Evolutionary conservation across 2,113 vertebrate species (phyloP).

Genomic region (Buteo buteo): DNA sequence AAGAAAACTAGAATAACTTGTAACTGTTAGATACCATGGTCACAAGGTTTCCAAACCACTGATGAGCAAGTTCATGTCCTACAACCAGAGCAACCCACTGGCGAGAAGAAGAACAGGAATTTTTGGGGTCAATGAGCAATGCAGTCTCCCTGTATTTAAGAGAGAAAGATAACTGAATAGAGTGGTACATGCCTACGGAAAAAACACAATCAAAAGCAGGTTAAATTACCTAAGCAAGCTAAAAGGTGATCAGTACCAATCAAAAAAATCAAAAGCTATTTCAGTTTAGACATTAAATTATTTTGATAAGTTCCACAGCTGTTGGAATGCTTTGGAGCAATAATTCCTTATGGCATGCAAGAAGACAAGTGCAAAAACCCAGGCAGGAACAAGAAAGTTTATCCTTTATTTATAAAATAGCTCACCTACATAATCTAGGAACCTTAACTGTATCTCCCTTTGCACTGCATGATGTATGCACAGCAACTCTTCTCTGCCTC

Average conservation of each 20-base stretch:
- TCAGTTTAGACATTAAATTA: not conserved
- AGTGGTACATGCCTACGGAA: not conserved
- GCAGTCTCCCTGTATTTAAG: conserved; percentile 87
- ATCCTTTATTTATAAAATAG: not conserved
- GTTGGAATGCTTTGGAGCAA: not conserved
- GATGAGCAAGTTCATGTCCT: conserved; percentile 96
- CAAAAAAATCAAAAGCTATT: not conserved
- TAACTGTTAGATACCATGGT: conserved; percentile 89
- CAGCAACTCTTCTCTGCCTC: not conserved
- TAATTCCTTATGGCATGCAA: not conserved
- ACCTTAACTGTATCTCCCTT: not conserved
- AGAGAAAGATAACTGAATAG: not conserved
- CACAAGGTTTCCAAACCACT: conserved; percentile 99
- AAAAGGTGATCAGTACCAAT: not conserved
- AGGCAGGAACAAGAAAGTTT: not conserved
- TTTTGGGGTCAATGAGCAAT: conserved; percentile 94
- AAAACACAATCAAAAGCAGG: not conserved
- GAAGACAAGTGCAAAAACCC: not conserved
- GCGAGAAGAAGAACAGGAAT: conserved; percentile 95
- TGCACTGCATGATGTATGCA: not conserved
- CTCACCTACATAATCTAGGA: not conserved
- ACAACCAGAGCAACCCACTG: conserved; percentile 99
- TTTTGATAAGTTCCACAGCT: not conserved
- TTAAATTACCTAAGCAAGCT: not conserved
- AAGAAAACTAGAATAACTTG: not conserved